Evolutionary conservation across 2,797 vertebrate genomes (phyloP), one percentile per base, ranked within the genome.

Genomic region (Saxicola maurus): DNA sequence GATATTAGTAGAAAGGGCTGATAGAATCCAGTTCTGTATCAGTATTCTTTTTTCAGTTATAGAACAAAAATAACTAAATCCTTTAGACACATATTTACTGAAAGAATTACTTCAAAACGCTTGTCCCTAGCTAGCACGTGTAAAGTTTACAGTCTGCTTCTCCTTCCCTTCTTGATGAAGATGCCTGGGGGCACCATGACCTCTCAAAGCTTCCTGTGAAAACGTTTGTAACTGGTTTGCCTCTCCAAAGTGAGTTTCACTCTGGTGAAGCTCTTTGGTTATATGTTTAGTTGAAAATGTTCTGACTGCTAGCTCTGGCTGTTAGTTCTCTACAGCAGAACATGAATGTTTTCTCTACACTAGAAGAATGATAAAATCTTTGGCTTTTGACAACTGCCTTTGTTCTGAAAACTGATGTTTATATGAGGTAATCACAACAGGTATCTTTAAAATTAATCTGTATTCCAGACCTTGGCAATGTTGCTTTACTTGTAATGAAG

Each of bases 271-370:
- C 1, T 6, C 10, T 15, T 19, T 23, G 21, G 65, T 72, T 74
- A 40, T 30, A 59, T 3, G 11, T 53, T 73, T 42, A 49, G 13
- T 13, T 80, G 27, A 73, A 79, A 80, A 64, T 45, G 5, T 55
- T 76, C 23, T 62, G 37, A 40, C 8, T 81, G 7, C 17, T 62
- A 33, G 4, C 19, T 72, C 10, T 13, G 3, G 10, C 31, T 81
- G 11, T 38, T 71, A 55, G 16, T 7, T 62, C n/a, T 74, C 18
- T 31, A 4, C 7, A 31, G 45, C 4, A 25, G 28, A 87, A 52
- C 11, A 30, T 0, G 0, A 21, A 28, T 10, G 0, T 2, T 77
- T 79, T 76, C 73, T 30, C 45, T 69, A 7, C 4, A 12, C 3
- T 17, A 27, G 25, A 56, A 62, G 37, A 71, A 64, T 30, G 27